Evolutionary conservation across 2,113 vertebrate genomes (phyloP), one percentile per base, ranked within the genome.

Genomic region (Oreochromis niloticus): DNA sequence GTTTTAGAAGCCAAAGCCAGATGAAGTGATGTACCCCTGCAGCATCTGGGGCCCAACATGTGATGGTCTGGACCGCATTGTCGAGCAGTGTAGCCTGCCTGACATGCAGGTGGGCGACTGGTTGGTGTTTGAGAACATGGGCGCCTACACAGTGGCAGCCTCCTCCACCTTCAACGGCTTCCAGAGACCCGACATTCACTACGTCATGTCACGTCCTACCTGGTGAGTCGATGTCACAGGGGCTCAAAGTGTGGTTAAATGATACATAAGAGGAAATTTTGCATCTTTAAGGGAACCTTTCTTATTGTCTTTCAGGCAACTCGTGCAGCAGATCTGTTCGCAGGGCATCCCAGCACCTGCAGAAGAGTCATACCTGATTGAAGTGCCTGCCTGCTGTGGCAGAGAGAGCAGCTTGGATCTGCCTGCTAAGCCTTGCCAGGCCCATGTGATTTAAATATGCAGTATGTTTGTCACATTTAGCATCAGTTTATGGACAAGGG

Each of bases 131-230:
- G 98, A 99, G 54, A 98, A 99, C 95, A 99, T 99, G 99, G 99
- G 99, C 1, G 99, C 99, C 52, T 99, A 99, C 88, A 99, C 98
- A 0, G 97, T 99, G 13, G 98, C 98, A 1, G 98, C 98, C 3
- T 96, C 98, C 34, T 99, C 99, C n/a, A 99, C 98, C 24, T 99
- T 99, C 95, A 99, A 99, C 3, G 98, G 99, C 17, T 99, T 99
- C 94, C 98, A 99, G 95, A 97, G 97, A 82, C 98, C 98, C 0
- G 96, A 98, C 50, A 97, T 99, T 80, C 83, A 97, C 86, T 98
- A 99, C 2, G 97, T 99, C 73, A 98, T 99, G 95, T 98, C 98
- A 6, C 96, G 97, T 48, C 91, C 96, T 4, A 95, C 97, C 39
- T 99, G 99, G 99, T 99, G 89, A 97, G 98, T 96, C 50, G 1